Conservation (phyloP, 2,113 vertebrate species). For the Cyanoderma ruficeps region DNA sequence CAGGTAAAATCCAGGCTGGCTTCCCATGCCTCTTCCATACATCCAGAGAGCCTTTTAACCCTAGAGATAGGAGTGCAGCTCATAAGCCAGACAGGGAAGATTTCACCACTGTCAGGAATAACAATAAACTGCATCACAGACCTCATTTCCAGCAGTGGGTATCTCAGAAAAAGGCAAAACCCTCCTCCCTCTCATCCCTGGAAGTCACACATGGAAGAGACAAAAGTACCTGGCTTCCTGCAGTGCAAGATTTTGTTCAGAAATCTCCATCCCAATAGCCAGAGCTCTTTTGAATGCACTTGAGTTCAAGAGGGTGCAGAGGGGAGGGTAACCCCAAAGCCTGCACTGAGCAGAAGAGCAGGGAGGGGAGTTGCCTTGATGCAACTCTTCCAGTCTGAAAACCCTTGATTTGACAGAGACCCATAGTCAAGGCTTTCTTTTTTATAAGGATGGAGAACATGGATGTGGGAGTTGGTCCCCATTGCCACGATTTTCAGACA, state of each 20-base stretch:
- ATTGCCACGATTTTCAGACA: rapidly evolving
- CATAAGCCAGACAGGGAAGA: background rate
- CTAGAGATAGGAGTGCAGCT: background rate
- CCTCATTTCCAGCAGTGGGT: background rate
- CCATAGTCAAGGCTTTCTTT: background rate
- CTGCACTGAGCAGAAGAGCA: background rate
- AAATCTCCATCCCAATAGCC: background rate
- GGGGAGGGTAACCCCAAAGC: background rate
- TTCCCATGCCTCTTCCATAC: background rate
- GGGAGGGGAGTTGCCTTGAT: background rate
- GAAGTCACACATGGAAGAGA: background rate
- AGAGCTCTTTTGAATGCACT: background rate
- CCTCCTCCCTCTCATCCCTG: rapidly evolving
- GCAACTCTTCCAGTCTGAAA: background rate
- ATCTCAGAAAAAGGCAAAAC: background rate
- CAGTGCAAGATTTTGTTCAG: background rate
- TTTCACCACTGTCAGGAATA: background rate
- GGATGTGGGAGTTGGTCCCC: background rate
- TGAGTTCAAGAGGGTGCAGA: background rate
- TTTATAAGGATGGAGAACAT: background rate
- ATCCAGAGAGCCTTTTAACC: background rate
- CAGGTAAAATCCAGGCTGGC: background rate
- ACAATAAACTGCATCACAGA: background rate
- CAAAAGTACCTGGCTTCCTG: background rate
- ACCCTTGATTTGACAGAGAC: background rate